phyloP scores from a whole-genome alignment of 2,113 vertebrate genomes.

The Ceyx margarethae region DNA sequence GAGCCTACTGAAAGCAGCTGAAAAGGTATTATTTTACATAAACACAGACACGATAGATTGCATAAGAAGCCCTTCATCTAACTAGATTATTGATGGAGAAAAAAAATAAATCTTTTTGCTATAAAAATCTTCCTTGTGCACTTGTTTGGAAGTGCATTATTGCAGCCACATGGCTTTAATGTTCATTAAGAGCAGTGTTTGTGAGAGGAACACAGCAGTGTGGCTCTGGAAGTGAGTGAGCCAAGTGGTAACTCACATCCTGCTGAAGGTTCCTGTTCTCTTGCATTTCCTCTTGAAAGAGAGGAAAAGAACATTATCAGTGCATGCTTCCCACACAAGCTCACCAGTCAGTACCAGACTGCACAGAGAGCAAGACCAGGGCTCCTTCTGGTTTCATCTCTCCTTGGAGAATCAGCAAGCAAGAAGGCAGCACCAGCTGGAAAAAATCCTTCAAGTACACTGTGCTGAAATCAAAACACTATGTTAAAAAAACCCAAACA shows the following conservation, averaged over 20 bases:
- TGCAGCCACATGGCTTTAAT: neutral
- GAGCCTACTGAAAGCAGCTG: neutral
- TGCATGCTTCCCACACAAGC: neutral
- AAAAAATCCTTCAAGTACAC: neutral
- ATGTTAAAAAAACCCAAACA: neutral
- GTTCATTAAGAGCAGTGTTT: neutral
- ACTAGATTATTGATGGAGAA: neutral
- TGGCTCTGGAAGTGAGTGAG: neutral
- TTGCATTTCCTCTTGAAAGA: neutral
- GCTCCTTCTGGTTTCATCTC: neutral
- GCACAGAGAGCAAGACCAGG: neutral
- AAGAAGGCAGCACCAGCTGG: neutral
- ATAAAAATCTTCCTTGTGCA: neutral
- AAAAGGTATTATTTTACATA: slow-evolving; percentile 34
- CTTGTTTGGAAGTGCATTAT: neutral
- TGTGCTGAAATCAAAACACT: neutral
- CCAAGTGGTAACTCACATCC: neutral
- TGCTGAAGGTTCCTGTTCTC: neutral
- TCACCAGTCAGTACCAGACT: neutral
- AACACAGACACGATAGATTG: neutral
- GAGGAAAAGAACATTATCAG: neutral
- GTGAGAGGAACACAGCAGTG: neutral
- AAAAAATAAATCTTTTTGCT: neutral
- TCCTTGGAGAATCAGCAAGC: neutral
- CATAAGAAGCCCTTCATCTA: neutral